Base-by-base conservation (phyloP, 2,113 vertebrate genomes). In the Saccopteryx bilineata region DNA sequence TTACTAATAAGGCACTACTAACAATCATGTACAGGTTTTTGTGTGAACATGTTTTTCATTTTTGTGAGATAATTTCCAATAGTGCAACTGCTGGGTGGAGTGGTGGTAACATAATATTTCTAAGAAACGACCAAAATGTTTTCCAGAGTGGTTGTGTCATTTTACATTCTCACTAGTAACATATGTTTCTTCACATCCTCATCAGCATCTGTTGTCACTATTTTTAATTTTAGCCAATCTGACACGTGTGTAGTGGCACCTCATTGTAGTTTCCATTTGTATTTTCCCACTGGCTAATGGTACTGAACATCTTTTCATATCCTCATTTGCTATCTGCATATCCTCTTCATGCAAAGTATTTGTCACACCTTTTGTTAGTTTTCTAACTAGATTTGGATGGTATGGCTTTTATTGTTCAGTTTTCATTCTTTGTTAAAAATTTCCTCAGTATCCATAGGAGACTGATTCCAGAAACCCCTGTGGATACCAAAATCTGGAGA, bases 171-270 rank as follows among this genome's bases (percentile, higher is more conserved):
- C 21, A 85, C 19, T 21, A 85, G 13, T 26, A 78, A 56, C 46
- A 9, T 81, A 24, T 19, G 21, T 39, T 87, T 91, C 75, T 74
- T 81, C 24, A 28, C 21, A 74, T 61, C 17, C 28, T 81, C 17
- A 58, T 28, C 28, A 74, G 10, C 19, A 83, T 60, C 75, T 26
- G 1, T 46, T 88, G 9, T 78, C 17, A 56, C 26, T 48, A 19
- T 78, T 84, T 89, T 92, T 71, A 69, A 68, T 50, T 66, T 80
- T 74, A 66, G 31, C 84, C 84, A 76, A 24, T 89, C 54, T 89
- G 46, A 50, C 50, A 26, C n/a, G n/a, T 48, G 48, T 58, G 14
- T 17, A 39, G 17, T 79, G 33, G 52, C 28, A 86, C 26, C 66
- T 71, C 66, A 33, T 26, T n/a, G 26, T 78, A 33, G 31, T 78